phyloP scores from a whole-genome alignment of 2,113 vertebrate species.

The Oryzias celebensis region DNA sequence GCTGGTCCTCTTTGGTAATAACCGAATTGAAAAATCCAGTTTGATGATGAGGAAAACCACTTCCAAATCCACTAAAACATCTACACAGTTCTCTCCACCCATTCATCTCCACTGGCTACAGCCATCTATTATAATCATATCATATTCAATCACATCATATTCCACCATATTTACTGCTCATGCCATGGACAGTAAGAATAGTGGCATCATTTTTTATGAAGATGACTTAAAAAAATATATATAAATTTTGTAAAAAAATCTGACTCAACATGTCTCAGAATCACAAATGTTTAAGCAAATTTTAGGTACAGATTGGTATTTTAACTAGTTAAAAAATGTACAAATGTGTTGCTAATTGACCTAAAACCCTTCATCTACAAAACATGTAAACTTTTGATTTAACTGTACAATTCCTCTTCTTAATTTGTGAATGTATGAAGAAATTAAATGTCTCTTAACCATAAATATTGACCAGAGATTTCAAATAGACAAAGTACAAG shows the following conservation, averaged over 20 bases:
- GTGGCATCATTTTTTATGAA: slow-evolving; percentile 95
- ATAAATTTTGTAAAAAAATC: too few relatives aligned
- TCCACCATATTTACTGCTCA: slow-evolving; percentile 88
- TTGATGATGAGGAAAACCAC: slow-evolving; percentile 4
- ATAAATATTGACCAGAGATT: neutral
- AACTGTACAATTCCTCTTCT: too few relatives aligned
- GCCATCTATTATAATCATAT: slow-evolving; percentile 61
- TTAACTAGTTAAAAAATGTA: too few relatives aligned
- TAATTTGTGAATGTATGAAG: too few relatives aligned
- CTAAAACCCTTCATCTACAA: too few relatives aligned
- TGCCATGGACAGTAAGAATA: slow-evolving; percentile 91
- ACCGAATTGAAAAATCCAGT: neutral
- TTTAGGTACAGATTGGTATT: too few relatives aligned
- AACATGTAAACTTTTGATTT: too few relatives aligned
- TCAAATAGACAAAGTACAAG: neutral
- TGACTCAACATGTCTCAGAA: too few relatives aligned
- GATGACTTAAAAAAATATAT: slow-evolving; percentile 83
- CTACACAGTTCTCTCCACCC: slow-evolving; percentile 7
- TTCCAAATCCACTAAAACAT: neutral
- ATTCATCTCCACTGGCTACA: slow-evolving; percentile 29
- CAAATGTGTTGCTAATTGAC: too few relatives aligned
- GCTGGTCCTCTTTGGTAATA: neutral
- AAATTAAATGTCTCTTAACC: too few relatives aligned
- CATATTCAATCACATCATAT: too few relatives aligned
- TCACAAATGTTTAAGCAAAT: too few relatives aligned